These are phyloP conservation scores for Rambutsinella grinnellia DNA, from an alignment of 2,888 invertebrate species.

Conservation along the genomic window DNA sequence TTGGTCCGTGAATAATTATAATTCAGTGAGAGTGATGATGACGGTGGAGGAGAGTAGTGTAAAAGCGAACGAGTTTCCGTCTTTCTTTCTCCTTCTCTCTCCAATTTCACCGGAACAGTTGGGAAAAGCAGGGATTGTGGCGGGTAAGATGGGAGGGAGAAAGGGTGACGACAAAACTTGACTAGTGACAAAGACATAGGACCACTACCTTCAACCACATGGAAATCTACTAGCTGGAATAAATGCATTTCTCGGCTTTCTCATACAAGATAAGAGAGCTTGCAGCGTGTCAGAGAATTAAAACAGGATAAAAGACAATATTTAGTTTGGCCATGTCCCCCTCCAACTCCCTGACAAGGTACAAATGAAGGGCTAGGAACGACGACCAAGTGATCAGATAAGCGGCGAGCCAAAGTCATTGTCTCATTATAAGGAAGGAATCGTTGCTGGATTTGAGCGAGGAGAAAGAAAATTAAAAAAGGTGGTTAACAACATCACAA, in stretches of 20 bases:
- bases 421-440: not conserved
- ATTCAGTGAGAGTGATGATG: too few species aligned
- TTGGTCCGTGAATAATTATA: slow-evolving; percentile 41
- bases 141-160: too few species aligned
- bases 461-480: too few species aligned
- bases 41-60: too few species aligned
- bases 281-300: slow-evolving; percentile 18
- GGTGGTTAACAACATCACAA: too few species aligned
- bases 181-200: not conserved
- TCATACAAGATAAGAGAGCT: slow-evolving; percentile 8
- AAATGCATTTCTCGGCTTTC: not conserved
- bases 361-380: slow-evolving; percentile 3
- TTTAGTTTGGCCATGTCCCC: slow-evolving; percentile 27
- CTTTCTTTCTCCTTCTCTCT: not conserved
- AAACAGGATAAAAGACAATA: slow-evolving; percentile 35
- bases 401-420: not conserved
- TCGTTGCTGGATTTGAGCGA: too few species aligned
- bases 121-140: too few species aligned
- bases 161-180: not conserved
- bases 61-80: too few species aligned
- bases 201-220: not conserved
- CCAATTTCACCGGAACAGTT: too few species aligned
- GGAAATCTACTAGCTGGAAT: not conserved
- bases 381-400: not conserved
- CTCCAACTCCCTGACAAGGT: slow-evolving; percentile 3